phyloP scores from a whole-genome alignment of 2,113 vertebrate species.

The Lamprotornis superbus region DNA sequence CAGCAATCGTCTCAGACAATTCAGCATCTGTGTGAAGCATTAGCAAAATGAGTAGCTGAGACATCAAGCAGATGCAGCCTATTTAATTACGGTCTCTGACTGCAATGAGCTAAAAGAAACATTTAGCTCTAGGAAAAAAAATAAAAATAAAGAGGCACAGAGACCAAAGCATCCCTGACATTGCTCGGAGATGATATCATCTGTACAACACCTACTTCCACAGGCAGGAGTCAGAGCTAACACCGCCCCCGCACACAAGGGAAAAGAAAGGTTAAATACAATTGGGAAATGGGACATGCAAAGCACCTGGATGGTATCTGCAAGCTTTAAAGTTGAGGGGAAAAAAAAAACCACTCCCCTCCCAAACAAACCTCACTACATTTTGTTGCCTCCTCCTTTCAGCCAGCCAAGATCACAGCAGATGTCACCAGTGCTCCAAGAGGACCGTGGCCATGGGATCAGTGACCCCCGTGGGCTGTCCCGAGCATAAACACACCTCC shows the following conservation, averaged over 20 bases:
- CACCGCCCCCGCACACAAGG: background rate
- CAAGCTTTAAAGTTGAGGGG: background rate
- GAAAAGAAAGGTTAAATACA: background rate
- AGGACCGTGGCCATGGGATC: background rate
- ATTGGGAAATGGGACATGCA: background rate
- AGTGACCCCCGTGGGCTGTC: background rate
- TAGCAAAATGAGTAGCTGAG: conserved; percentile 24
- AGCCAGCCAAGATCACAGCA: background rate
- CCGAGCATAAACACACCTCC: background rate
- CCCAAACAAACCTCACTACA: background rate
- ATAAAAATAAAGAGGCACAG: background rate
- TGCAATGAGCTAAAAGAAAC: conserved; percentile 16
- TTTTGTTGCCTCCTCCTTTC: background rate
- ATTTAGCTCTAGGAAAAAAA: background rate
- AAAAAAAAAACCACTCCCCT: background rate
- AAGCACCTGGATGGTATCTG: background rate
- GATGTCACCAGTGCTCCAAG: rapidly evolving
- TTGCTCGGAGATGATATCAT: background rate
- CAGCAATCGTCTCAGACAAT: background rate
- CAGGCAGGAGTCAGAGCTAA: background rate
- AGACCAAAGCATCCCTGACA: conserved; percentile 11
- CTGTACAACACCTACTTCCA: background rate
- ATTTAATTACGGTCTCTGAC: conserved; percentile 11
- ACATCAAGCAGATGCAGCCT: conserved; percentile 19
- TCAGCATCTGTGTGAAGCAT: conserved; percentile 7